phyloP scores from a whole-genome alignment of 2,888 invertebrate species.

The Allygus modestus region DNA sequence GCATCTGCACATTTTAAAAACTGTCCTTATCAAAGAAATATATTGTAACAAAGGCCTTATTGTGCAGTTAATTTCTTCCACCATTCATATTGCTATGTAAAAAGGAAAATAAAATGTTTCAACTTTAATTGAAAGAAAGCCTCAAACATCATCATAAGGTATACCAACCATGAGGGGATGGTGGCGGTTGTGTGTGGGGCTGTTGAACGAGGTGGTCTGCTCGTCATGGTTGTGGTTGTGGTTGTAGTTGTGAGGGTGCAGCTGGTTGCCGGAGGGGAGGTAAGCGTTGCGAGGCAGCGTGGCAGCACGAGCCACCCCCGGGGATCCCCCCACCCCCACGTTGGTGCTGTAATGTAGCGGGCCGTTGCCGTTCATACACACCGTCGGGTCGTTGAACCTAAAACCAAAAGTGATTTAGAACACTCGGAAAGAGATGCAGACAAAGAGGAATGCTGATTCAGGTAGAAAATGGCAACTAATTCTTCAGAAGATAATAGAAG shows the following conservation, averaged over 20 bases:
- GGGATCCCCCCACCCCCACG: slow-evolving; percentile 72
- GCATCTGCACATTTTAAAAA: too few species aligned
- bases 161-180: slow-evolving; percentile 39
- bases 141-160: too few species aligned
- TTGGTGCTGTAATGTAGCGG: slow-evolving; percentile 76
- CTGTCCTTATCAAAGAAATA: too few species aligned
- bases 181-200: slow-evolving; percentile 67
- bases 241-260: slow-evolving; percentile 60
- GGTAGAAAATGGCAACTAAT: too few species aligned
- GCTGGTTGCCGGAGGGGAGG: slow-evolving; percentile 71
- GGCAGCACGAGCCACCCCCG: slow-evolving; percentile 79
- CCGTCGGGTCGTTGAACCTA: slow-evolving; percentile 82
- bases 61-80: too few species aligned
- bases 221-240: slow-evolving; percentile 66
- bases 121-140: too few species aligned
- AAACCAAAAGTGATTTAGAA: slow-evolving; percentile 66
- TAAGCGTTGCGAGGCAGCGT: slow-evolving; percentile 86
- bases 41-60: too few species aligned
- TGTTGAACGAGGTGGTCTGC: slow-evolving; percentile 68
- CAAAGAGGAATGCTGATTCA: too few species aligned
- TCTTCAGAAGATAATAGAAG: too few species aligned
- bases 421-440: too few species aligned
- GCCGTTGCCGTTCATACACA: slow-evolving; percentile 64
- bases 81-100: too few species aligned
- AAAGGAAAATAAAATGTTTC: too few species aligned